These are phyloP conservation scores for Lagopus muta DNA, from an alignment of 2,113 vertebrate genomes.

Conservation along the genomic window DNA sequence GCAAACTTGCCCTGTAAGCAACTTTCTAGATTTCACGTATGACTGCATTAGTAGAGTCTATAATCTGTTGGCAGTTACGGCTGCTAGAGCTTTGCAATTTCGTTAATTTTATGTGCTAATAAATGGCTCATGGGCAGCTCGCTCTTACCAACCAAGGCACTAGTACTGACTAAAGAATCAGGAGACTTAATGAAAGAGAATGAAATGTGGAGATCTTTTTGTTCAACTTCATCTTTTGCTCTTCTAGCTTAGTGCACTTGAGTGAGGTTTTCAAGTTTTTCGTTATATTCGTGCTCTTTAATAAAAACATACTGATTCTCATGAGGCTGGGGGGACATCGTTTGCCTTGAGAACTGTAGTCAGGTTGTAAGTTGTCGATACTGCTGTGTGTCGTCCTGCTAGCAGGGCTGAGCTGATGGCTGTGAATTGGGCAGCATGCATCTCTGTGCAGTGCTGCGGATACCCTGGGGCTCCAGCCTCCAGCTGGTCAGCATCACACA, in stretches of 20 bases:
- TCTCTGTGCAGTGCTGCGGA: background rate
- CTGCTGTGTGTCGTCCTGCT: background rate
- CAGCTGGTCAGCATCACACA: background rate
- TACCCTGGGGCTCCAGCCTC: background rate
- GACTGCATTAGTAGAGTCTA: background rate
- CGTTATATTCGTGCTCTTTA: background rate
- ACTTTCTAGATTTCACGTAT: background rate
- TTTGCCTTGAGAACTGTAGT: background rate
- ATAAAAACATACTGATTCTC: background rate
- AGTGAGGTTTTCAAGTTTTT: background rate
- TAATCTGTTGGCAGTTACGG: constrained; percentile 17
- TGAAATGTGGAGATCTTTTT: fast-evolving
- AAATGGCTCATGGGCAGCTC: constrained; percentile 33
- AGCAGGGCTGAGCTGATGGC: background rate
- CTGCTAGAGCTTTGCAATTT: constrained; percentile 38
- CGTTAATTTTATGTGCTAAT: constrained; percentile 44
- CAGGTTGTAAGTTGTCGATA: fast-evolving
- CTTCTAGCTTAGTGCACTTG: background rate
- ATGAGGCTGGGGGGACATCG: background rate
- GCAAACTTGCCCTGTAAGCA: background rate
- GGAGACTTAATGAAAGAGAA: background rate
- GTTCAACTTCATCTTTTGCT: background rate
- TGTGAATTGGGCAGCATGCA: background rate
- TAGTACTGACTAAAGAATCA: background rate
- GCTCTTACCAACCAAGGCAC: background rate